These are phyloP conservation scores for Heterocephalus glaber DNA, from an alignment of 2,113 vertebrate species.

Conservation along the genomic window DNA sequence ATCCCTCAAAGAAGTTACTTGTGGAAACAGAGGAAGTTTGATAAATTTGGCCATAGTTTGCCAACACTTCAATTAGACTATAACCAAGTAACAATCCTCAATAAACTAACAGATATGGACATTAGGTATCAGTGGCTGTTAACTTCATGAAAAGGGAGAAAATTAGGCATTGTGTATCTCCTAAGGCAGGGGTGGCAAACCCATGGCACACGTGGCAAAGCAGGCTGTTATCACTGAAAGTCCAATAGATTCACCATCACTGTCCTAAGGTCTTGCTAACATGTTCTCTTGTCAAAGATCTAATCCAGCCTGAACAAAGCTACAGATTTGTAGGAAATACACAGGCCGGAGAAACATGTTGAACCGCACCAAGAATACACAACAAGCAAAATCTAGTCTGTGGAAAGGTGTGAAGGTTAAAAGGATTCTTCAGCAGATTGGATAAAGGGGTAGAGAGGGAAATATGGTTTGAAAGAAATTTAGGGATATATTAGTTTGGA, in stretches of 20 bases:
- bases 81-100: not conserved
- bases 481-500: not conserved
- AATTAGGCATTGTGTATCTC: not conserved
- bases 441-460: not conserved
- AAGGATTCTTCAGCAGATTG: not conserved
- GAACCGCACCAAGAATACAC: not conserved
- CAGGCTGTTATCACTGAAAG: not conserved
- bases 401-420: not conserved
- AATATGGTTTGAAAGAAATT: not conserved
- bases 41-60: not conserved
- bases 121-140: not conserved
- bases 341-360: not conserved
- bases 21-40: not conserved
- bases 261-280: not conserved
- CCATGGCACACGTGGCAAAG: not conserved
- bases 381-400: constrained; percentile 28
- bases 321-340: constrained; percentile 34
- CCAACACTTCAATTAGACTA: constrained; percentile 16
- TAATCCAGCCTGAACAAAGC: not conserved
- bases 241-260: not conserved
- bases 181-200: not conserved
- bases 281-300: not conserved
- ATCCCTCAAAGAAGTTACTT: not conserved
- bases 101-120: not conserved
- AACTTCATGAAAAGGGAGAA: not conserved